Conservation (phyloP, 2,797 vertebrate species). For the Taenioides sp. region DNA sequence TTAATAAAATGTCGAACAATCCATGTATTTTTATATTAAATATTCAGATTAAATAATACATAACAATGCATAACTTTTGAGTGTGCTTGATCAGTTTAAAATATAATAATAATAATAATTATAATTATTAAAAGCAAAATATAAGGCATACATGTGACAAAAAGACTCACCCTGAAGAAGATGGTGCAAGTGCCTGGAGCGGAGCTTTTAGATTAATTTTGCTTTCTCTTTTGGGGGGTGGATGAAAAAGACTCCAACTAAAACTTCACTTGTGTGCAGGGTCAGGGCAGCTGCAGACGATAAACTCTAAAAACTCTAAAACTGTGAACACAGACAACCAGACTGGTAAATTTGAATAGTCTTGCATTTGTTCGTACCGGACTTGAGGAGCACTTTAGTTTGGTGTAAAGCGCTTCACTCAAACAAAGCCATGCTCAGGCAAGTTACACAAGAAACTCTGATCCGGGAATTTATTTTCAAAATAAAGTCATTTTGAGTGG, state of each 20-base stretch:
- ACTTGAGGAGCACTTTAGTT: not conserved
- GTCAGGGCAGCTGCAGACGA: not conserved
- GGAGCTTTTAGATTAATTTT: not conserved
- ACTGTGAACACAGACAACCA: not conserved
- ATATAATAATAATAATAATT: not conserved
- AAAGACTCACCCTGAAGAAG: conserved; percentile 8
- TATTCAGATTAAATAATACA: no score
- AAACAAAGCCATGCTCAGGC: conserved; percentile 3
- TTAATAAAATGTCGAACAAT: not conserved
- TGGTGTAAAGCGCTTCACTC: not conserved
- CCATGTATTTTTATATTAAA: not conserved
- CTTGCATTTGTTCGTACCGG: not conserved
- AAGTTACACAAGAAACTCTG: not conserved
- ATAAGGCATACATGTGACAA: not conserved
- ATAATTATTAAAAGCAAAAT: not conserved
- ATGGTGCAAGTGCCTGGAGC: not conserved
- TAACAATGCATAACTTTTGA: not conserved
- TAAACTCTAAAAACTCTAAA: not conserved
- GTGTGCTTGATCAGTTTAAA: not conserved
- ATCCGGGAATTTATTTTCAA: not conserved
- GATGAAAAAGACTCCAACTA: not conserved
- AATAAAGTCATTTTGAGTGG: conserved; percentile 1
- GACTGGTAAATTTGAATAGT: not conserved
- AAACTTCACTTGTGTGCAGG: not conserved
- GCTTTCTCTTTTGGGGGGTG: conserved; percentile 3